Conservation (phyloP, 2,888 invertebrate species). For the Pristionchus mayeri region DNA sequence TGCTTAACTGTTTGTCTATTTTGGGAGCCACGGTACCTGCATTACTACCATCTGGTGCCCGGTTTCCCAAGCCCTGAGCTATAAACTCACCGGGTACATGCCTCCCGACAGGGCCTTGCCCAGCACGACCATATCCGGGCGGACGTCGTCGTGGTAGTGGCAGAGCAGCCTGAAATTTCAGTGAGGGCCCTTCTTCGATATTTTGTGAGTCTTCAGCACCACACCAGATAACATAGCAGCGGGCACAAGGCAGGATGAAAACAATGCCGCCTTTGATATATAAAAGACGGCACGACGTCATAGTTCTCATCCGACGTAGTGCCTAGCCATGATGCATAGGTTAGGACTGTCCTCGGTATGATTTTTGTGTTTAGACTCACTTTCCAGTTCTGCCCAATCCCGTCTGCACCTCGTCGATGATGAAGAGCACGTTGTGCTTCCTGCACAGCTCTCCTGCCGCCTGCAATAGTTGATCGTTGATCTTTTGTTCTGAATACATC, state of each 20-base stretch:
- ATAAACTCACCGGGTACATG: conserved; percentile 85
- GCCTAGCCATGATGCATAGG: not conserved
- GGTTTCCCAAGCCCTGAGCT: too few relatives aligned
- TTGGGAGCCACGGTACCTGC: too few relatives aligned
- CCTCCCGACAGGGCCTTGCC: conserved; percentile 96
- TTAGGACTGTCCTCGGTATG: conserved; percentile 47
- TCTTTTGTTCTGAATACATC: not conserved
- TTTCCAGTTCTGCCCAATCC: conserved; percentile 92
- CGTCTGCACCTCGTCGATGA: conserved; percentile 96
- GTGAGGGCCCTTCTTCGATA: not conserved
- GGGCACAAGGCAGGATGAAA: too few relatives aligned
- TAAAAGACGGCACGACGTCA: too few relatives aligned
- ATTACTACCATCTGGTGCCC: conserved; percentile 53
- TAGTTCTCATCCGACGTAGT: too few relatives aligned
- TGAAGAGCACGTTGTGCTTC: conserved; percentile 91
- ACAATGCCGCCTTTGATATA: too few relatives aligned
- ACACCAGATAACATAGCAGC: too few relatives aligned
- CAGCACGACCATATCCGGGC: conserved; percentile 90
- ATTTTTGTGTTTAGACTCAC: too few relatives aligned
- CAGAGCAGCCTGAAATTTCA: conserved; percentile 82
- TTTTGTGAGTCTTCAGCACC: not conserved
- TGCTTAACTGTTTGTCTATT: too few relatives aligned
- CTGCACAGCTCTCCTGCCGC: conserved; percentile 90
- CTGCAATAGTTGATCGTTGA: not conserved
- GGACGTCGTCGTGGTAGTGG: conserved; percentile 90